Evolutionary conservation across 2,113 vertebrate genomes (phyloP), one percentile per base, ranked within the genome.

Genomic region (Lepus americanus): DNA sequence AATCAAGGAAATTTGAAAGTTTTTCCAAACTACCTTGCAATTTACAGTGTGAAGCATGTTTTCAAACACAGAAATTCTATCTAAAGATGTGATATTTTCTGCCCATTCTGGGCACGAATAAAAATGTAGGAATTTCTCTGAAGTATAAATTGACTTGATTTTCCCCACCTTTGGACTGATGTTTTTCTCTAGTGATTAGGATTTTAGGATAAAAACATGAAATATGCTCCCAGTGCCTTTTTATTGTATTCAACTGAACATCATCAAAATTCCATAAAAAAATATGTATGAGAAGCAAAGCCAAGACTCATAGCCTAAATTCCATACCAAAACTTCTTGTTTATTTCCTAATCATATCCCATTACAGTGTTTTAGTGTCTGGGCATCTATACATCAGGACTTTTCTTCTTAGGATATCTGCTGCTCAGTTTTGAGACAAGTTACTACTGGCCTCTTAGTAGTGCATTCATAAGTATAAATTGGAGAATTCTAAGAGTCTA

Each of bases 51-150:
- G 6, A 78, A 85, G 29, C 6, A 67, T 39, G 7, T 19, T 76
- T 88, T 81, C 2, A 3, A 77, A 23, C n/a, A 61, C 53, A 81
- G 78, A 95, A 81, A 51, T 27, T 89, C 7, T 64, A 16, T 85
- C 0, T 67, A 55, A 63, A 53, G 6, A 64, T 64, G 14, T 44
- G 44, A 44, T 80, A 4, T 49, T n/a, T 79, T 77, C 69, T 7
- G 13, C 13, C 29, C n/a, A 67, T 74, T 39, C 74, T 13, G 13
- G 36, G 19, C 39, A 76, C 70, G 77, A 90, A 77, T 49, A 82
- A 89, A 44, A 44, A 44, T 86, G 10, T 49, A 89, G 11, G 1
- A 20, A 93, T 88, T 89, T 92, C 70, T 91, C 51, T 82, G 44
- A 92, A 59, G 4, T 23, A 89, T 12, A 81, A 79, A 20, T 67